These are phyloP conservation scores for Sylvilagus bachmani DNA, from an alignment of 2,113 vertebrate genomes.

Conservation along the genomic window DNA sequence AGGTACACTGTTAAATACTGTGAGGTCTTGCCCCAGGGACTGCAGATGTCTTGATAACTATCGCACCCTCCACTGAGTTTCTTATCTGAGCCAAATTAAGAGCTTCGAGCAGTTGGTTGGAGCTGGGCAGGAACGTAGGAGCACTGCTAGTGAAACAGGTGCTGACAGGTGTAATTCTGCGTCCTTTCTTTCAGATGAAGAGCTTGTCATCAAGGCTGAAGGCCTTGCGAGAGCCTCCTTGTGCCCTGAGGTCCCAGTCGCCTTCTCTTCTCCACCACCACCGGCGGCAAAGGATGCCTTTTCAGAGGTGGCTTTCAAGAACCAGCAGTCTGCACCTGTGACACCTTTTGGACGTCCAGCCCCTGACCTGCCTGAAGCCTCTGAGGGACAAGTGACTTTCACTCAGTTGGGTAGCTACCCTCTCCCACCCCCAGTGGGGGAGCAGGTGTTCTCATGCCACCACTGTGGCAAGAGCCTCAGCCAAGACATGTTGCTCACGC, in stretches of 20 bases:
- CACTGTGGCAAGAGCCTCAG: conserved; percentile 82
- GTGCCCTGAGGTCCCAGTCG: conserved; percentile 68
- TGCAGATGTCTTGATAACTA: accelerated
- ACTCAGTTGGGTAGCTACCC: conserved; percentile 79
- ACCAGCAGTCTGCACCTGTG: conserved; percentile 59
- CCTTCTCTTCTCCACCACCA: conserved; percentile 69
- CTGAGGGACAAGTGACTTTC: conserved; percentile 79
- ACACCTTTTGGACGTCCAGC: conserved; percentile 62
- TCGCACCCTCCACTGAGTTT: not conserved
- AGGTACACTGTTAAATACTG: too few relatives aligned
- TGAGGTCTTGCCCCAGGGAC: not conserved
- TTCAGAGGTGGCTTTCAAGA: conserved; percentile 76
- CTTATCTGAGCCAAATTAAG: not conserved
- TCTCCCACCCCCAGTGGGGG: conserved; percentile 65
- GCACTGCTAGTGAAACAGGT: not conserved
- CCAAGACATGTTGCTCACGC: conserved; percentile 74
- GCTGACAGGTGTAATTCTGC: not conserved
- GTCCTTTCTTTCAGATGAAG: conserved; percentile 73
- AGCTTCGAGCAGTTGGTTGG: not conserved
- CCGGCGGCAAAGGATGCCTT: conserved; percentile 73
- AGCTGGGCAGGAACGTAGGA: not conserved
- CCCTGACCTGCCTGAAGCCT: conserved; percentile 70
- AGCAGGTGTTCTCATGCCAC: conserved; percentile 75
- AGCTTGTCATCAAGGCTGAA: conserved; percentile 70
- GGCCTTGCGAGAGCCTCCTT: conserved; percentile 57